phyloP scores from a whole-genome alignment of 2,113 vertebrate species.

The Cranoglanis bouderius region DNA sequence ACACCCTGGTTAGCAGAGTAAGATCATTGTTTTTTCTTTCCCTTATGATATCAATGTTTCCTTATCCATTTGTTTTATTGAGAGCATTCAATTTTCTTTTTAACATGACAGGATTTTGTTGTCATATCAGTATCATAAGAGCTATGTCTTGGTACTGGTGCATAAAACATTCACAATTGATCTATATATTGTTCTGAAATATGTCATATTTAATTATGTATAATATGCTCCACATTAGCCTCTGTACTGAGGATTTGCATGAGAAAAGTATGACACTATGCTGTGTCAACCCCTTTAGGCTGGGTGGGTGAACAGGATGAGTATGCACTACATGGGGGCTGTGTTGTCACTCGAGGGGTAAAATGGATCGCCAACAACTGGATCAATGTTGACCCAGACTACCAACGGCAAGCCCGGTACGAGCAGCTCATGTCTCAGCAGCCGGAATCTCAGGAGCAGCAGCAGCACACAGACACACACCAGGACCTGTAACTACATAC shows the following conservation, averaged over 20 bases:
- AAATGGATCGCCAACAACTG: constrained; percentile 99
- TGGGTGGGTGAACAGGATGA: constrained; percentile 97
- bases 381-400: constrained; percentile 97
- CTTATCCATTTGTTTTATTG: not conserved
- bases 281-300: constrained; percentile 68
- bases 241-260: not conserved
- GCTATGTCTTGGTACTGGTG: not conserved
- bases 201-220: not conserved
- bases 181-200: not conserved
- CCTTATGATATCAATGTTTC: not conserved
- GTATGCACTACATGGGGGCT: constrained; percentile 92
- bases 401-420: constrained; percentile 84
- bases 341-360: constrained; percentile 88
- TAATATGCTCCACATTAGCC: not conserved
- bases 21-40: not conserved
- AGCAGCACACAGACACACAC: constrained; percentile 62
- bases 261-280: not conserved
- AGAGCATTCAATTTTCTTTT: not conserved
- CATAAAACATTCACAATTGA: not conserved
- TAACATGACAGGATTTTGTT: not conserved
- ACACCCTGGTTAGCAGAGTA: not conserved
- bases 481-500: constrained; percentile 64
- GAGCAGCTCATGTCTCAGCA: constrained; percentile 87
- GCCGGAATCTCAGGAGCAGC: constrained; percentile 62
- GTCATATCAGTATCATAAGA: not conserved